A percentile compares a stretch with the other conserved stretches of the same genome.
phyloP scores from a whole-genome alignment of 2,797 vertebrate genomes.

The Channa striata region DNA sequence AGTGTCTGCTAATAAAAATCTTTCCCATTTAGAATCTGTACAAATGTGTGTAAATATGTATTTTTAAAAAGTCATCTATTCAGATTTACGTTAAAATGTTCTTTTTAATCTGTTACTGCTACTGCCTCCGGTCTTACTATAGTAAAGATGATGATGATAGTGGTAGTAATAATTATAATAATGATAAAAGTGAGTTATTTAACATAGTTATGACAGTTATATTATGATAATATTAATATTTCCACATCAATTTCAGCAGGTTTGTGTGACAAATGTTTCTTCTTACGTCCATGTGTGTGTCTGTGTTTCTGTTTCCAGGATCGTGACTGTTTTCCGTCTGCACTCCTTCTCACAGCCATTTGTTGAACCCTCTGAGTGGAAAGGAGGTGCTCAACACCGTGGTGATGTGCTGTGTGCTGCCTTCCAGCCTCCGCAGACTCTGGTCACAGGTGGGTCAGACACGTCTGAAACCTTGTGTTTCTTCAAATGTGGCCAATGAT shows the following conservation, averaged over 20 bases:
- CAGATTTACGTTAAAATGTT: too few species aligned
- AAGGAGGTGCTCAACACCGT: constrained; percentile 73
- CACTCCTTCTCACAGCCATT: constrained; percentile 64
- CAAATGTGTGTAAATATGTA: neutral
- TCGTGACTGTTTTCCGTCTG: constrained; percentile 83
- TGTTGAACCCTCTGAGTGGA: constrained; percentile 84
- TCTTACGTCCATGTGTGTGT: neutral
- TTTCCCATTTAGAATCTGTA: neutral
- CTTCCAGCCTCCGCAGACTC: constrained; percentile 82
- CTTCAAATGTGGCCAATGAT: too few species aligned
- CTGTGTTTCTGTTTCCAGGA: constrained; percentile 65
- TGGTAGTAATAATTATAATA: neutral
- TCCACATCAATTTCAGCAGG: constrained; percentile 1
- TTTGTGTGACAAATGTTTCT: neutral
- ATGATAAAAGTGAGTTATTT: neutral
- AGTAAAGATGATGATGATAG: neutral
- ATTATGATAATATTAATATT: constrained; percentile 3
- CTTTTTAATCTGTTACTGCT: neutral
- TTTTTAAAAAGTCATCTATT: too few species aligned
- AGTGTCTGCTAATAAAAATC: neutral
- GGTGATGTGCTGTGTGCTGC: constrained; percentile 75
- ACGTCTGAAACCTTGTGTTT: neutral
- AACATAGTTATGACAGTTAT: neutral
- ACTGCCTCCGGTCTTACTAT: too few species aligned
- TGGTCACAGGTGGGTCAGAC: constrained; percentile 78